Base-by-base conservation (phyloP, 2,113 vertebrate species). In the Numenius arquata region DNA sequence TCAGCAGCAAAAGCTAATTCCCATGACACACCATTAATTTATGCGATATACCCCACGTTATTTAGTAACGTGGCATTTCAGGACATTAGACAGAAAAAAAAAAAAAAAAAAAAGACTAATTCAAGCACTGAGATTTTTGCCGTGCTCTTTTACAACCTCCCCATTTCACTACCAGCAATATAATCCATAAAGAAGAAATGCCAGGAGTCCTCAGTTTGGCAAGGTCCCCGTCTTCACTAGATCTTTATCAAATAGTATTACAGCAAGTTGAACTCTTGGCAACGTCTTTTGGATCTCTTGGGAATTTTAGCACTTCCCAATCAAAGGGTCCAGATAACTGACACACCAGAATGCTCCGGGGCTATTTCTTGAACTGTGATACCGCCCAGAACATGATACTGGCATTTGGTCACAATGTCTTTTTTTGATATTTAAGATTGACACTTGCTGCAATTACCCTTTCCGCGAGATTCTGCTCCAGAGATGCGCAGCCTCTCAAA, bases 371-470 rank as follows among this genome's bases (percentile, higher is more conserved):
- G 94, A 96, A 95, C 93, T 93, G 92, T 80, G 83, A 95, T 96
- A 89, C 85, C 95, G 93, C 86, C 38, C 55, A 94, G 90, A 96
- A 96, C 87, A 89, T 6, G 91, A 96, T 83, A 73, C 88, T 52
- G 70, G 91, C 85, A 89, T 93, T 96, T 94, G 96, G 95, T 96
- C 96, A 96, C 85, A 94, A 92, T 95, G 96, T 87, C 95, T 91
- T 97, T 96, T 97, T 95, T 95, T 95, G 75, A 96, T 94, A 94
- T 93, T 91, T 95, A 95, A 93, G 93, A 96, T 81, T 94, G 96
- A 95, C 94, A 94, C 97, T 96, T 90, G 76, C 86, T 83, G 94
- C 95, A 97, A 98, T 98, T 97, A 97, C 94, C 96, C 97, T 98
- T 98, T 97, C 98, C 17, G 13, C 81, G 68, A 89, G 89, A 95